These are phyloP conservation scores for Charanyca ferruginea DNA, from an alignment of 2,888 invertebrate genomes.

Conservation along the genomic window DNA sequence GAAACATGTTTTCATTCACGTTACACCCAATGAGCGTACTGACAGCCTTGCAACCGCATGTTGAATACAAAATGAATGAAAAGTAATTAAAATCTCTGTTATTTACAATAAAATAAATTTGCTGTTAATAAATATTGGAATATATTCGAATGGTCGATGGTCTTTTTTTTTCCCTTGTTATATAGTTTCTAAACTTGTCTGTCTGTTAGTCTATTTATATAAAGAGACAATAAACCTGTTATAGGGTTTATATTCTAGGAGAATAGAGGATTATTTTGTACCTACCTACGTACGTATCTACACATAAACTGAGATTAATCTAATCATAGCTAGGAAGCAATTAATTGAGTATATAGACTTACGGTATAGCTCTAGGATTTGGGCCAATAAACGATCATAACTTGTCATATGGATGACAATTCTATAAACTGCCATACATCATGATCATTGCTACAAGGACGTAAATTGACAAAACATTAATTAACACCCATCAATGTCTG, in stretches of 20 bases:
- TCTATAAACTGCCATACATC: neutral
- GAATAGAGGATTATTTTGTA: neutral
- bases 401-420: neutral
- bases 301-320: neutral
- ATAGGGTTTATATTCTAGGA: no score
- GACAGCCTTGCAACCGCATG: neutral
- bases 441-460: neutral
- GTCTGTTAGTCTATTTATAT: no score
- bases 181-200: no score
- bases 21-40: neutral
- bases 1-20: slow-evolving; percentile 7
- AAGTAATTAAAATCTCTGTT: neutral
- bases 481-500: no score
- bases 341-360: neutral
- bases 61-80: slow-evolving; percentile 3
- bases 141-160: neutral
- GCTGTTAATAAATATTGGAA: no score
- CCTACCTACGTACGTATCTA: neutral
- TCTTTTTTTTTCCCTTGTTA: neutral
- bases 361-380: neutral
- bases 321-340: neutral
- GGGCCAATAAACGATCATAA: slow-evolving; percentile 5
- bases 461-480: no score
- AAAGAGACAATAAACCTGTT: no score
- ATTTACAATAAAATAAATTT: neutral